Base-by-base conservation (phyloP, 2,797 vertebrate genomes). In the Linurgus olivaceus region DNA sequence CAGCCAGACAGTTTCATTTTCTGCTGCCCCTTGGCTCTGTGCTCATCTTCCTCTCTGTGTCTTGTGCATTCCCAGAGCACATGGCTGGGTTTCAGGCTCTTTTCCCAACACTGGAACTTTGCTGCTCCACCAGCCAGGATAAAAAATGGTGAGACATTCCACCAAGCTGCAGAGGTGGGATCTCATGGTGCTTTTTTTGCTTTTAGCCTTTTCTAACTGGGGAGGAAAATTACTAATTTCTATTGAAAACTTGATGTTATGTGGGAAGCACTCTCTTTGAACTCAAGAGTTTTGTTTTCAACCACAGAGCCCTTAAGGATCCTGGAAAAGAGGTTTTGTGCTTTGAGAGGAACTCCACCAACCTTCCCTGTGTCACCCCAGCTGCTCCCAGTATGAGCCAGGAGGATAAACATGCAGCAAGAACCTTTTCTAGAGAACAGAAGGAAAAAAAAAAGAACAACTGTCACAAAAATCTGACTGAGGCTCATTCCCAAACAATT, bases 401-500 rank as follows among this genome's bases (percentile, higher is more conserved):
- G 89, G 54, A 95, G 85, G 78, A 92, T 74, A 92, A 96, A 95
- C 75, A 92, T 0, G 0, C 74, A 92, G 48, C 23, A 18, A 95
- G 83, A 78, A 94, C 33, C 31, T 94, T 80, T 94, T 66, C 51
- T 72, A 70, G 51, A 77, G 38, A 58, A 37, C 55, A 58, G 33
- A 7, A n/a, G n/a, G n/a, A n/a, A 8, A n/a, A 16, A 44, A 68
- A 82, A 73, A 3, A 45, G 51, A 93, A 40, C 52, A 92, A 94
- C 76, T 90, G 92, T 85, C 91, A 96, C 66, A 83, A 94, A 94
- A 96, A 95, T 93, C 75, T 80, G 79, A 81, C 61, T 57, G 87
- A 86, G 88, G 54, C 79, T 96, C n/a, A 17, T 91, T 94, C 87
- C 76, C 73, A 73, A 94, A 94, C 50, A 88, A 75, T 75, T 88